Percentiles rank a stretch among this genome's conserved stretches.
phyloP scores from a whole-genome alignment of 1,140 invertebrate species.

The Monomorium pharaonis region DNA sequence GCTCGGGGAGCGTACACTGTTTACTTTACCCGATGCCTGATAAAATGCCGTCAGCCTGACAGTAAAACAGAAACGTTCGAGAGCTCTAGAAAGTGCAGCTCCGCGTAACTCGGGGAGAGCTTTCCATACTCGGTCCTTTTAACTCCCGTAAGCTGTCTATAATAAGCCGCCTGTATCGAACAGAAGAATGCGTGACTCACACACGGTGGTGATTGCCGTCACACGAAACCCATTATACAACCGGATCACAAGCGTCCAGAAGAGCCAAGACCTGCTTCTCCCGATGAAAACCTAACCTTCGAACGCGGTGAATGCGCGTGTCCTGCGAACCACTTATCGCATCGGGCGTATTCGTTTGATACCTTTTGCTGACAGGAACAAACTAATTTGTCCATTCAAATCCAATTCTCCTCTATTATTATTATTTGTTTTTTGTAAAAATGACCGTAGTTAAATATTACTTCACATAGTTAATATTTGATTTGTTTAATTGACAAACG shows the following conservation, averaged over 20 bases:
- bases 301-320: constrained; percentile 65
- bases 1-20: not conserved
- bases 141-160: constrained; percentile 33
- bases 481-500: not conserved
- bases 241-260: constrained; percentile 35
- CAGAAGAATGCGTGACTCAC: constrained; percentile 52
- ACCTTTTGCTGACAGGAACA: not conserved
- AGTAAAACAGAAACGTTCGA: constrained; percentile 33
- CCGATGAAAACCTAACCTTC: constrained; percentile 36
- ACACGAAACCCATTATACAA: constrained; percentile 54
- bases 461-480: not conserved
- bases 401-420: not conserved
- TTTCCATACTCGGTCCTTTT: constrained; percentile 36
- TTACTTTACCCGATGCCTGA: constrained; percentile 25
- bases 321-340: constrained; percentile 17
- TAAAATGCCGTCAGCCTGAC: constrained; percentile 26
- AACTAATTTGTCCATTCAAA: not conserved
- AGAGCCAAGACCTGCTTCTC: constrained; percentile 40
- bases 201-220: constrained; percentile 44
- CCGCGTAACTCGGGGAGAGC: constrained; percentile 29
- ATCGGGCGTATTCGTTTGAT: not conserved
- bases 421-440: not conserved
- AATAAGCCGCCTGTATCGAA: constrained; percentile 41
- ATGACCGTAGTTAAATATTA: not conserved
- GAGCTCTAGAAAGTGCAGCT: constrained; percentile 46